Base-by-base conservation (phyloP, 2,888 invertebrate genomes). In the Galeopsomyia nigrocyanea region DNA sequence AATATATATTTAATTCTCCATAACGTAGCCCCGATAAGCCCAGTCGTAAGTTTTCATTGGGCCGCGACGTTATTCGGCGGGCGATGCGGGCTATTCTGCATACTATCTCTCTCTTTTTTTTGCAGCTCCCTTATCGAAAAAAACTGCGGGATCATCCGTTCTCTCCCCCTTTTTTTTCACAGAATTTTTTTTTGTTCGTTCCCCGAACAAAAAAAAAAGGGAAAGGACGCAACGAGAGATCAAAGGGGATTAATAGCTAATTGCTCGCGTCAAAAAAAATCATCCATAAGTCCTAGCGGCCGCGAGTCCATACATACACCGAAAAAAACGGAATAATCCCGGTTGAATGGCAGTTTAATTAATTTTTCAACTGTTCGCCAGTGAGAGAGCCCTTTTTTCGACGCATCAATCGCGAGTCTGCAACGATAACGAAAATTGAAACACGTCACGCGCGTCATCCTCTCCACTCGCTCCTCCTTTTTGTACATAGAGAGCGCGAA, bases 381-480 rank as follows among this genome's bases (percentile, higher is more conserved):
- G 26, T 5, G 5, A 26, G 5, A 26, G 3, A 2, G 2, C 19
- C 19, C 47, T 31, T 50, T 6, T 46, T 26, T 10, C 39, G 39
- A 39, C 39, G 39, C 10, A 10, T 39, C 39, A 3, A 39, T 39
- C 39, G 39, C 39, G 13, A 39, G 13, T 39, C 39, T 39, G 13
- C 39, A 10, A 10, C 39, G 39, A 39, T 39, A 39, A 39, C 73
- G 78, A 79, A 80, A 80, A 80, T 81, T 81, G 80, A 80, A 81
- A 79, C 76, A 75, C 77, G 79, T 80, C 79, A 78, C 76, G 69
- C 61, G 70, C 71, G 71, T 68, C 75, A 73, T 39, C 78, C 77
- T 70, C 61, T 68, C 70, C 74, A 73, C 74, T 73, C 76, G 64
- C 70, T 58, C 56, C 26, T 17, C 53, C 47, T n/a, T 17, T 47